Base-by-base conservation (phyloP, 2,113 vertebrate species). In the Hepsetus odoe region DNA sequence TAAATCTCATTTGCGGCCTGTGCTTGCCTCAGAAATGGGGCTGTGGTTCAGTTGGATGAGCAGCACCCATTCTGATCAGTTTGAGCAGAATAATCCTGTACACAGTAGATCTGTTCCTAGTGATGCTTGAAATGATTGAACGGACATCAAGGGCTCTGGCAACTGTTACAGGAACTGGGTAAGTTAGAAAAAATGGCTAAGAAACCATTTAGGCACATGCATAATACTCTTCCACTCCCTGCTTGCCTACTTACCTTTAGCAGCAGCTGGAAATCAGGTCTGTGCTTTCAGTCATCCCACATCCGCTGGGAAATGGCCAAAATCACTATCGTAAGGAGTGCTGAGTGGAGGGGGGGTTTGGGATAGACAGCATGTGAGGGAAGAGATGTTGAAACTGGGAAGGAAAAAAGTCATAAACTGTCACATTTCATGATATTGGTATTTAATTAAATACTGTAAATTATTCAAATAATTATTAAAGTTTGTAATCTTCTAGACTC, bases 251-350 rank as follows among this genome's bases (percentile, higher is more conserved):
- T 55, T 22, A 22, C 51, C n/a, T 55, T 20, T 55, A 55, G 51
- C 22, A 55, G 32, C 42, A 5, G 13, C 13, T 16, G 59, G 9
- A 76, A 66, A 46, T 55, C 61, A 40, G n/a, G 20, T n/a, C 74
- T n/a, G 66, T 55, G 53, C 13, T 2, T 64, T 26, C 74, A 40
- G 28, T 76, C 32, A 67, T 65, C 38, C 33, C 38, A 33, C 20
- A 11, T 62, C 66, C 40, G 0, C 76, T 70, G 66, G 53, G 40
- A 69, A 59, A 49, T 58, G 20, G 42, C 26, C 51, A 77, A 59
- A 26, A 35, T 22, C n/a, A 26, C n/a, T 30, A 28, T 20, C 2
- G 69, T 77, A 69, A 14, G 38, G 30, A 49, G 44, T 11, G 49
- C 64, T 33, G 20, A 46, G 66, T 49, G 53, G 53, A 70, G 5